These are phyloP conservation scores for Centruroides vittatus DNA, from an alignment of 1,140 invertebrate species.

Conservation along the genomic window DNA sequence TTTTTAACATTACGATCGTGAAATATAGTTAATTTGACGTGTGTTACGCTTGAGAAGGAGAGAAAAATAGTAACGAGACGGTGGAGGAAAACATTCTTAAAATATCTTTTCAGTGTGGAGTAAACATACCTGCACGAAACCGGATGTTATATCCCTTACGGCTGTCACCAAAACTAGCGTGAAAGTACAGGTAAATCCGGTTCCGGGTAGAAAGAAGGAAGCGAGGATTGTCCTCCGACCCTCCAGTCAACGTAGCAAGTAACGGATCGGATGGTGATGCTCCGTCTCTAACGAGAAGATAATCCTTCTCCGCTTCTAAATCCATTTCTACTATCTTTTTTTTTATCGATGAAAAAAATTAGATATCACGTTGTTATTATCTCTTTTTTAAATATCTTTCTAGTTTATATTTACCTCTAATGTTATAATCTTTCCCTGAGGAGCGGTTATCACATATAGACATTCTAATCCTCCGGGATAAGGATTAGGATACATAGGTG, in stretches of 20 bases:
- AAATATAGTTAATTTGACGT: background rate
- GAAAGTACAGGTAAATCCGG: constrained; percentile 79
- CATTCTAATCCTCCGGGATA: constrained; percentile 92
- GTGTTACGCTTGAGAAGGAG: background rate
- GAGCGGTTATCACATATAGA: constrained; percentile 76
- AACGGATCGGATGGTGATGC: constrained; percentile 65
- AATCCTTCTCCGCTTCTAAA: constrained; percentile 68
- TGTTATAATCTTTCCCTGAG: constrained; percentile 71
- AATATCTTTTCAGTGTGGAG: background rate
- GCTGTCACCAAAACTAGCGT: constrained; percentile 67
- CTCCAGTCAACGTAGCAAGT: constrained; percentile 65
- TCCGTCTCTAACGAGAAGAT: constrained; percentile 77
- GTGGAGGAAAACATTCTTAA: background rate
- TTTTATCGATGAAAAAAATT: background rate
- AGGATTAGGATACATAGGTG: constrained; percentile 76
- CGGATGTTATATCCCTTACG: constrained; percentile 80
- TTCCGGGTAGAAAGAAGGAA: constrained; percentile 82
- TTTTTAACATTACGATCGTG: no score
- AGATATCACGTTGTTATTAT: background rate
- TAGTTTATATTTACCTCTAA: constrained; percentile 43
- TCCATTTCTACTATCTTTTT: constrained; percentile 68
- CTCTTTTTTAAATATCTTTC: background rate
- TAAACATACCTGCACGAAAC: constrained; percentile 55
- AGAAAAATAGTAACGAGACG: background rate
- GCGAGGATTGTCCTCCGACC: constrained; percentile 47